phyloP scores from a whole-genome alignment of 2,113 vertebrate species.

The Nansenia antarctica region DNA sequence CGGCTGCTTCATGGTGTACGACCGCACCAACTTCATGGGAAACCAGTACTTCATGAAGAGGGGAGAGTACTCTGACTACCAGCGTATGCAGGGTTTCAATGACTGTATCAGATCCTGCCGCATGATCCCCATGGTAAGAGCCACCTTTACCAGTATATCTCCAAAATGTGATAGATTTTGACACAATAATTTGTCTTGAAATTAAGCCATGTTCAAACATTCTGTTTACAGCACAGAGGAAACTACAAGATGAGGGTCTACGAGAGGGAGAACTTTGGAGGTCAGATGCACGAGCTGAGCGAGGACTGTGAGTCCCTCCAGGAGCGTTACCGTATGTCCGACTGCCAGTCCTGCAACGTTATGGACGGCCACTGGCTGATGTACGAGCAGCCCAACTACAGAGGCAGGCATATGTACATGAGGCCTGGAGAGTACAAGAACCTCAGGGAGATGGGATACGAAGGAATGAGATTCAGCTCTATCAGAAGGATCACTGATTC shows the following conservation, averaged over 20 bases:
- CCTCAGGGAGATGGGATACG: too few species aligned
- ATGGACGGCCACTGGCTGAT: conserved; percentile 78
- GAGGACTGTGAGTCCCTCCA: conserved; percentile 66
- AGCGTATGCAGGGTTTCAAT: too few species aligned
- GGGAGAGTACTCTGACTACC: conserved; percentile 71
- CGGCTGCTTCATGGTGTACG: conserved; percentile 74
- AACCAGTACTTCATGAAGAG: conserved; percentile 71
- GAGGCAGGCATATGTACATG: too few species aligned
- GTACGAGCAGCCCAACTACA: conserved; percentile 73
- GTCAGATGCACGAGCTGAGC: conserved; percentile 53
- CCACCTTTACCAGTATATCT: too few species aligned
- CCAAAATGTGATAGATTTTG: too few species aligned
- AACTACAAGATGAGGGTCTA: conserved; percentile 59
- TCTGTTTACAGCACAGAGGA: conserved; percentile 56
- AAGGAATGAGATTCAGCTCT: conserved; percentile 51
- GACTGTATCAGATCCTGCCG: too few species aligned
- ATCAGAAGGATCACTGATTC: conserved; percentile 64
- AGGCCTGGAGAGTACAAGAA: too few species aligned
- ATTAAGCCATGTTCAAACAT: too few species aligned
- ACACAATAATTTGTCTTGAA: too few species aligned
- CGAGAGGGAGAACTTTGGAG: conserved; percentile 64
- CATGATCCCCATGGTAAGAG: too few species aligned
- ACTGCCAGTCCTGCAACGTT: conserved; percentile 74
- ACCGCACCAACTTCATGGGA: conserved; percentile 69
- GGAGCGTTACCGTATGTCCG: conserved; percentile 64